phyloP scores from a whole-genome alignment of 2,113 vertebrate species.

The Thunnus maccoyii region DNA sequence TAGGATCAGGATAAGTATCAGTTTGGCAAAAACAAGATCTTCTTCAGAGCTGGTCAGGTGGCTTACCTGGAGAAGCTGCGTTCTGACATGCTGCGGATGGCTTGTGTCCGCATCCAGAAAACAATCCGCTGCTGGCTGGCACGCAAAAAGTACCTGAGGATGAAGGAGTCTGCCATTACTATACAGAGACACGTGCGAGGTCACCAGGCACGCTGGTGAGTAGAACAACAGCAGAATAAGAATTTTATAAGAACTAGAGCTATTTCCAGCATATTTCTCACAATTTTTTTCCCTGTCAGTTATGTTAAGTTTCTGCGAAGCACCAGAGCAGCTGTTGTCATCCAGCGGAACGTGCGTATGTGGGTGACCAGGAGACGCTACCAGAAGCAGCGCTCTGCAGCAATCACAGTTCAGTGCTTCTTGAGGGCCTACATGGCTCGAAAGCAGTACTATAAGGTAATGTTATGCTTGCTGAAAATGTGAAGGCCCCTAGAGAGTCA shows the following conservation, averaged over 20 bases:
- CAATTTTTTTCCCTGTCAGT: slow-evolving; percentile 74
- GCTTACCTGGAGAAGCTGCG: slow-evolving; percentile 97
- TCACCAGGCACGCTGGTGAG: slow-evolving; percentile 93
- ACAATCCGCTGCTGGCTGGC: slow-evolving; percentile 95
- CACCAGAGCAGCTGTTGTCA: slow-evolving; percentile 89
- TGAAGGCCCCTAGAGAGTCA: not conserved
- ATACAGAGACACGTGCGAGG: slow-evolving; percentile 93
- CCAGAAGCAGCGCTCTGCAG: slow-evolving; percentile 82
- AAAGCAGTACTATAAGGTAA: slow-evolving; percentile 89
- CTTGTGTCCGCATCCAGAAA: slow-evolving; percentile 96
- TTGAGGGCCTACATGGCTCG: slow-evolving; percentile 89
- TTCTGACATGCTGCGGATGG: slow-evolving; percentile 91
- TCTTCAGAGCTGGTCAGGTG: slow-evolving; percentile 97
- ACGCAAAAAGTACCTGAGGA: slow-evolving; percentile 92
- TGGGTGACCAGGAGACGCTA: slow-evolving; percentile 85
- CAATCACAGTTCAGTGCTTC: slow-evolving; percentile 89
- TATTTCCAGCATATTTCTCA: not conserved
- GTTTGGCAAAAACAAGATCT: slow-evolving; percentile 98
- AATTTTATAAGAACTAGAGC: not conserved
- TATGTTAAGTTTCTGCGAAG: slow-evolving; percentile 88
- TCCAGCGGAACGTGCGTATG: slow-evolving; percentile 93
- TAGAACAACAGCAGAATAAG: not conserved
- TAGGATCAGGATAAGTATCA: slow-evolving; percentile 96
- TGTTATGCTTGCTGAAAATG: slow-evolving; percentile 3
- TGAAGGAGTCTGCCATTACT: slow-evolving; percentile 89